Conservation (phyloP, 2,888 invertebrate species). For the Stenodema calcarata region DNA sequence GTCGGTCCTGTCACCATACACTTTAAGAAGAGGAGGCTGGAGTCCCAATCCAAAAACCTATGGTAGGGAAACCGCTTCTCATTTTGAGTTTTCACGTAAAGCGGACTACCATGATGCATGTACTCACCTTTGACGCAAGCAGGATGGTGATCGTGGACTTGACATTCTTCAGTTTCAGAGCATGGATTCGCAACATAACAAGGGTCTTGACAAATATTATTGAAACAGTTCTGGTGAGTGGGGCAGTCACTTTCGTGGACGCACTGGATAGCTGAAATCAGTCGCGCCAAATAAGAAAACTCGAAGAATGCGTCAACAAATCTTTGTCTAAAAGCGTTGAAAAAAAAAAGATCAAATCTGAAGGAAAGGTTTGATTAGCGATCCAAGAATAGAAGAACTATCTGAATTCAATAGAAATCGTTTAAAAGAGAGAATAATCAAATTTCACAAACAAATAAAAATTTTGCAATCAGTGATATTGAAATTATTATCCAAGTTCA, state of each 20-base stretch:
- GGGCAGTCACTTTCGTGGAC: conserved; percentile 81
- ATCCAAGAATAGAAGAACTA: neutral
- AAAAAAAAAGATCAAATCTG: neutral
- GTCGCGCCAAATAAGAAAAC: neutral
- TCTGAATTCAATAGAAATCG: neutral
- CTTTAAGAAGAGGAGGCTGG: too few relatives aligned
- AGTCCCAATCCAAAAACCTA: neutral
- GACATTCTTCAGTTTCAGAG: conserved; percentile 76
- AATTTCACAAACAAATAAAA: neutral
- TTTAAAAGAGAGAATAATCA: neutral
- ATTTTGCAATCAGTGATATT: too few relatives aligned
- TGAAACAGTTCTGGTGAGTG: conserved; percentile 77
- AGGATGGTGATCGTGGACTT: conserved; percentile 82
- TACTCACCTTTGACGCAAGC: conserved; percentile 77
- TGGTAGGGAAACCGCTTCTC: too few relatives aligned
- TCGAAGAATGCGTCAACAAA: neutral
- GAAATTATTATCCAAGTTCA: too few relatives aligned
- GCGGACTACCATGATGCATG: neutral
- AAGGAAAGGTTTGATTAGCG: neutral
- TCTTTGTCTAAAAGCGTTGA: too few relatives aligned
- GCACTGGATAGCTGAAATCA: conserved; percentile 75
- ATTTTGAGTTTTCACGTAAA: too few relatives aligned
- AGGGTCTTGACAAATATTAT: conserved; percentile 80
- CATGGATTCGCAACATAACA: conserved; percentile 80
- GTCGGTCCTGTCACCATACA: too few relatives aligned